Evolutionary conservation across 2,113 vertebrate genomes (phyloP), one percentile per base, ranked within the genome.

Genomic region (Murina feae): DNA sequence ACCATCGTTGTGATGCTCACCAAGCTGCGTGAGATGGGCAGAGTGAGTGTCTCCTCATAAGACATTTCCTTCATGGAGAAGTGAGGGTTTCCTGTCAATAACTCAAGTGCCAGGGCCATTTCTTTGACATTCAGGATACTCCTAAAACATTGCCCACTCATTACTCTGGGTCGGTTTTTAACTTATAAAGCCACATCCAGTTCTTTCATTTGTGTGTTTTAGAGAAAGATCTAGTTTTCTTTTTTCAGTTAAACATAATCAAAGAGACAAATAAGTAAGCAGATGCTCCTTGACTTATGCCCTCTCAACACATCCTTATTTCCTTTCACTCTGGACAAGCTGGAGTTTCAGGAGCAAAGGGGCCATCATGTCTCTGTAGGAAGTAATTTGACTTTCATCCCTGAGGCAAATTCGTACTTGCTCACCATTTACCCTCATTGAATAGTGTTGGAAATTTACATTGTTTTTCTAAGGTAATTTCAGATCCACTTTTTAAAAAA

Each of bases 1-100:
- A 99, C 99, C 86, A 99, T 99, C 60, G 99, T 99, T 13, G 99
- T 99, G 93, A 99, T 99, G 99, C 99, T 99, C n/a, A 99, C 99
- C 97, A 99, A 99, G 96, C 98, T 99, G 79, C 98, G 99, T 98
- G 99, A 99, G 98, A 99, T 99, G 99, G 99, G 99, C 98, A 98
- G 99, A 98, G 99, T 99, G 98, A 95, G 99, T 98, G 14, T 83
- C 85, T 17, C 25, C 78, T 60, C 86, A 7, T n/a, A 69, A 55
- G 83, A 90, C 80, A 16, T 75, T 37, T 69, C 32, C 44, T 32
- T 30, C 60, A 30, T 49, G 88, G 17, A 23, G 9, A 9, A 72
- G 58, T 20, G 53, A 51, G 17, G 11, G 13, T 86, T 60, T 65
- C 13, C 39, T 49, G 80, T 21, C 53, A 37, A 13, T 66, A 90